Base-by-base conservation (phyloP, 2,113 vertebrate genomes). In the Leucoraja erinaceus region DNA sequence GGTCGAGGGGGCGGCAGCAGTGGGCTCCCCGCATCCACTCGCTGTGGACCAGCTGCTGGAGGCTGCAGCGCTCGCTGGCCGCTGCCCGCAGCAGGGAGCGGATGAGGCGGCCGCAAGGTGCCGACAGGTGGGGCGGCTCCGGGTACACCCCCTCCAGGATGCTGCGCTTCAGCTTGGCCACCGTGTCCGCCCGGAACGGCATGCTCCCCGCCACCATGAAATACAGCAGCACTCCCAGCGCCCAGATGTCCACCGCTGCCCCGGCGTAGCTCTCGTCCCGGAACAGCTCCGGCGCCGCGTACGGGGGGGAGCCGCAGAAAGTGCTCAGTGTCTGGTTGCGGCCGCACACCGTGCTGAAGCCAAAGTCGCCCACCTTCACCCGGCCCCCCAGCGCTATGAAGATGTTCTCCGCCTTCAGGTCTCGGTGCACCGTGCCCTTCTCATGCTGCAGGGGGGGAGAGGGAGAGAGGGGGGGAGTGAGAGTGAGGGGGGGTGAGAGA, bases 321-420 rank as follows among this genome's bases (percentile, higher is more conserved):
- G 98, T 99, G 95, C 97, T 98, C 92, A 99, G 95, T 6, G 96
- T 98, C 96, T 99, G 97, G 1, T 98, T 97, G 33, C 96, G 97
- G 18, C 94, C 96, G 94, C 98, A 98, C 79, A 98, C 93, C 0
- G 98, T 99, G 96, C 98, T 99, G 95, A 99, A 99, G 94, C 99
- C 99, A 79, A 99, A 99, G 94, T 99, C 98, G 0, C 99, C 98
- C 92, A 99, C 98, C 93, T 99, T 99, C 93, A 99, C 97, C 18
- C 98, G 99, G 8, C 97, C 97, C 94, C 96, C 97, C 93, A 96
- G 98, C 93, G 98, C 95, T 56, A 99, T 99, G 95, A 99, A 99
- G 0, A 99, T 96, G 0, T 99, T 99, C 95, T 99, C 98, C 20
- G 99, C 98, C 94, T 99, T 99, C 95, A 99, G 94, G 94, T 99